These are phyloP conservation scores for Perca schrenkii DNA, from an alignment of 2,113 vertebrate genomes.

Conservation along the genomic window DNA sequence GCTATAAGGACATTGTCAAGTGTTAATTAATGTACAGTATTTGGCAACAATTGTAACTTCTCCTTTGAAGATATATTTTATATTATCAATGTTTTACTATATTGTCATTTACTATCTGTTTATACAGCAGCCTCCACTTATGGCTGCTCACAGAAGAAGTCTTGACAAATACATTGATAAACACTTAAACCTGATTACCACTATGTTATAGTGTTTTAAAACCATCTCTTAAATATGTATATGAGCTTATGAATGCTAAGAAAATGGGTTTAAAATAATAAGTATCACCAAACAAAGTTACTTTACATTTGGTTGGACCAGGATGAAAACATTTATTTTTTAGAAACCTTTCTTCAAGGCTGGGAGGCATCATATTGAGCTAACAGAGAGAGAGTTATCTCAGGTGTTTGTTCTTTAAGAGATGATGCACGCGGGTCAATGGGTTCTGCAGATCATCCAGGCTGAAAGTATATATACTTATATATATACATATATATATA, in stretches of 20 bases:
- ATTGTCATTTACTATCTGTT: not conserved
- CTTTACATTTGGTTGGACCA: too few species aligned
- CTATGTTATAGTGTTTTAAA: too few species aligned
- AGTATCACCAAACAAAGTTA: too few species aligned
- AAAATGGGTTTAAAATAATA: too few species aligned
- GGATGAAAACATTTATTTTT: too few species aligned
- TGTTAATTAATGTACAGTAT: not conserved
- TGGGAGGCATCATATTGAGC: not conserved
- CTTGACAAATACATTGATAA: too few species aligned
- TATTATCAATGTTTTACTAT: not conserved
- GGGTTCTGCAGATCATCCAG: not conserved
- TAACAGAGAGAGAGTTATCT: not conserved
- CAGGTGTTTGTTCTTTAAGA: constrained; percentile 2
- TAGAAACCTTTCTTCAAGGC: not conserved
- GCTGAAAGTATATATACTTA: too few species aligned
- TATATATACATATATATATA: not conserved
- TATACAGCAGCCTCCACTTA: too few species aligned
- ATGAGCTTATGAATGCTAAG: too few species aligned
- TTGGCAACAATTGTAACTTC: not conserved
- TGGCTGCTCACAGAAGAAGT: too few species aligned
- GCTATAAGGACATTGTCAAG: not conserved
- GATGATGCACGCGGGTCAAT: not conserved
- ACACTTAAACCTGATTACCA: too few species aligned
- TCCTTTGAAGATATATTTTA: not conserved
- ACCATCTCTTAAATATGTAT: too few species aligned